Evolutionary conservation across 2,113 vertebrate genomes (phyloP).

Genomic region (Caranx ignobilis): DNA sequence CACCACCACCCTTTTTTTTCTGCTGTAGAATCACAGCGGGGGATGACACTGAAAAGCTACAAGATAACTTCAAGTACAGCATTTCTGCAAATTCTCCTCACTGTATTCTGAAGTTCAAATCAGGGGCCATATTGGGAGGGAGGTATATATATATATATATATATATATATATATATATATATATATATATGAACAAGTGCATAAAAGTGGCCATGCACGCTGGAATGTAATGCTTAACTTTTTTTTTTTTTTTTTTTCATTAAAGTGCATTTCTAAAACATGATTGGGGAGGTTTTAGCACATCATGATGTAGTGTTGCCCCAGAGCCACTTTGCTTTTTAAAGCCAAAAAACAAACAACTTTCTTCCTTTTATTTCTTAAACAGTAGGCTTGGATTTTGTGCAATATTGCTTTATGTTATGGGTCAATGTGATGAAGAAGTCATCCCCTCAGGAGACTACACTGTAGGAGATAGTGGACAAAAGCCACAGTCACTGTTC

Average conservation of each 20-base stretch:
- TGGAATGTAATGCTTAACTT: constrained; percentile 72
- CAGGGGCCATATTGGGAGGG: constrained; percentile 26
- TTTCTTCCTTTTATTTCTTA: neutral
- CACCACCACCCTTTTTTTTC: constrained; percentile 46
- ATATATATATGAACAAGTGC: constrained; percentile 46
- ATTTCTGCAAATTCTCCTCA: constrained; percentile 31
- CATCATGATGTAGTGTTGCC: constrained; percentile 20
- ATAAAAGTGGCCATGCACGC: constrained; percentile 51
- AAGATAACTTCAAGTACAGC: constrained; percentile 63
- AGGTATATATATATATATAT: constrained; percentile 20
- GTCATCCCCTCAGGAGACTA: neutral
- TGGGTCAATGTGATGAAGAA: neutral
- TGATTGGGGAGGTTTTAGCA: constrained; percentile 29
- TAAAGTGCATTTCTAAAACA: constrained; percentile 74
- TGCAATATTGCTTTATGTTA: neutral
- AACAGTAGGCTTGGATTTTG: neutral
- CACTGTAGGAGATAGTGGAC: neutral
- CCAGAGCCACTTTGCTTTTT: neutral
- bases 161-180: constrained; percentile 14
- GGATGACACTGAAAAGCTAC: constrained; percentile 60
- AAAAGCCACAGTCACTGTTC: neutral
- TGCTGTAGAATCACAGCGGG: constrained; percentile 54
- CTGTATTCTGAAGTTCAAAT: constrained; percentile 37
- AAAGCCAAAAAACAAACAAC: neutral
- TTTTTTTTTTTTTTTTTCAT: constrained; percentile 44